Evolutionary conservation across 2,888 invertebrate genomes (phyloP), one percentile per base, ranked within the genome.

Genomic region (Andrena fulva): DNA sequence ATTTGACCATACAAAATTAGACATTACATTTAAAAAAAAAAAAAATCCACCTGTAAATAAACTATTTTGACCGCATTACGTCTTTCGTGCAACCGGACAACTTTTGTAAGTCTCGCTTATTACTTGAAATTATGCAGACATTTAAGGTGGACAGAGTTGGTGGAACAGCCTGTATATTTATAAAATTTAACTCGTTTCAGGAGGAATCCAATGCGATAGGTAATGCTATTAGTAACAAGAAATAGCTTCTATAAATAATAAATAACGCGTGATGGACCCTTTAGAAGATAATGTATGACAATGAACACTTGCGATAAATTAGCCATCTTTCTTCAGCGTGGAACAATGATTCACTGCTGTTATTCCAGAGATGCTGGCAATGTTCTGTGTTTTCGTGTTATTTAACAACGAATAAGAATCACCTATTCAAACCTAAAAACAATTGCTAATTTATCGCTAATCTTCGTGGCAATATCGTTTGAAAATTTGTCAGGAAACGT

Each of bases 221-320:
- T 56, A 56, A 56, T 0, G 3, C 24, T 42, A 27, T 10, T 56
- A 56, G 10, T 56, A 56, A 56, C 24, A 56, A 56, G 20, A 56
- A 56, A 56, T 56, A 56, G 20, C 56, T 56, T 56, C 56, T 56
- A 56, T 56, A 56, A 56, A 56, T 56, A 56, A 56, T 56, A 56
- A 56, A 10, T 56, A 42, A 16, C 42, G 42, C 24, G 24, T 10
- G 56, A 56, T 56, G 27, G 10, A 56, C 56, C 12, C 56, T 56
- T 56, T 56, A 56, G 0, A 27, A 27, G 56, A 27, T 56, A 56
- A 24, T 56, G 27, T 4, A 56, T 0, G 12, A 56, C 24, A 56
- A 56, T 56, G 27, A 56, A 56, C 56, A 56, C 10, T 56, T 20
- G 20, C 24, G 56, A 56, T 56, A 56, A 27, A 56, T 56, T 56